Evolutionary conservation across 2,888 invertebrate genomes (phyloP), one percentile per base, ranked within the genome.

Genomic region (Pseudoips prasinana): DNA sequence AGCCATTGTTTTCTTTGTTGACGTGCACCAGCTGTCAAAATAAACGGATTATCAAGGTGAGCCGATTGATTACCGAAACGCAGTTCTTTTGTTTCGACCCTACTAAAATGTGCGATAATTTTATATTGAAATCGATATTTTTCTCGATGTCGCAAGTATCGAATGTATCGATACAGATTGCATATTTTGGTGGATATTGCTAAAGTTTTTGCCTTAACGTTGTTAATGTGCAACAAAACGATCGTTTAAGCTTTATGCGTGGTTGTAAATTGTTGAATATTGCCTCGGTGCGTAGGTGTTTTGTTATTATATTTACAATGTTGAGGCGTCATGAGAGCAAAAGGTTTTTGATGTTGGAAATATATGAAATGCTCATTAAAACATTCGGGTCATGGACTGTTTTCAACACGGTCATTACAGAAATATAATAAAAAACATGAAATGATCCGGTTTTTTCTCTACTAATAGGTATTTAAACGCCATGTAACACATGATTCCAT

Each of bases 11-110:
- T 68, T 67, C 71, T 68, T 73, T 74, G 77, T 79, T 79, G 69
- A 75, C 59, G 29, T 60, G 50, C 47, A 58, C 59, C 77, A 81
- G 73, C 81, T 85, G 84, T 84, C 77, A 82, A 81, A 85, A 81
- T 74, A 74, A 64, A 68, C 65, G 63, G 64, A 70, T 64, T 68
- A 69, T 64, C 73, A 74, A 86, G 85, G 85, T 85, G 65, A 81
- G 79, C 33, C 49, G 58, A 72, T 69, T 62, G 64, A 69, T 71
- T 71, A 61, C 52, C 44, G 48, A 65, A 64, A 55, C 39, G 32
- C 17, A 22, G 35, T 38, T 50, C 56, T 60, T 54, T 56, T 52
- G 55, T 60, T 57, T 58, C 49, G 25, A 17, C 17, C 25, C 20
- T 36, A 9, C 19, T 20, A 14, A 14, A 14, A 3, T 14, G n/a